Base-by-base conservation (phyloP, 1,140 invertebrate species). In the Rhyzopertha dominica region DNA sequence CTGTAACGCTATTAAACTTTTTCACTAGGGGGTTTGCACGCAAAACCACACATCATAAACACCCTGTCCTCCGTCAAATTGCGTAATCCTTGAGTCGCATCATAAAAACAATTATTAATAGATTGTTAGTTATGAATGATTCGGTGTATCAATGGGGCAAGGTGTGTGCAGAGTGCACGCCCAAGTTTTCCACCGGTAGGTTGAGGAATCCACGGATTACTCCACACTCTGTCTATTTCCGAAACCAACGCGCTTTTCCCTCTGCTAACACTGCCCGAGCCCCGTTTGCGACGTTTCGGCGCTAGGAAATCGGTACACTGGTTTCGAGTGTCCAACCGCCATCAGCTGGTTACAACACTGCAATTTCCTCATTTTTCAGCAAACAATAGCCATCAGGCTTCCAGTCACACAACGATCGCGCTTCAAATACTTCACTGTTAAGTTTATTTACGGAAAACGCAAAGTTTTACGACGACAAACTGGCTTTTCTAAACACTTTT, bases 311-410 rank as follows among this genome's bases (percentile, higher is more conserved):
- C 48, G 53, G 46, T 52, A 50, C 51, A 34, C 48, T 43, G 54
- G 52, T 60, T 54, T 58, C 53, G 54, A 53, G 60, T 55, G 58
- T 62, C 60, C 60, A 61, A 59, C 64, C 65, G 64, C 66, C 66
- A 66, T 68, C 66, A 68, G 66, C 66, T 68, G 64, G 63, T 64
- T 61, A 60, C 53, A 59, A 59, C 54, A 42, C 34, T 50, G 56
- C 43, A 56, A 61, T 63, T 62, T 47, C 47, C 51, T 58, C 53
- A 44, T 46, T 52, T 57, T 53, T 36, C 41, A 36, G 35, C 22
- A 25, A 53, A 51, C 42, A 45, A 40, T 56, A 38, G 30, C 43
- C 41, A 34, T 26, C 52, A 10, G 34, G 26, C 26, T 43, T 37
- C n/a, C 17, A 42, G 46, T 34, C 40, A 42, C 42, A 47, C 60